phyloP scores from a whole-genome alignment of 2,113 vertebrate genomes.

The Mus spicilegus region DNA sequence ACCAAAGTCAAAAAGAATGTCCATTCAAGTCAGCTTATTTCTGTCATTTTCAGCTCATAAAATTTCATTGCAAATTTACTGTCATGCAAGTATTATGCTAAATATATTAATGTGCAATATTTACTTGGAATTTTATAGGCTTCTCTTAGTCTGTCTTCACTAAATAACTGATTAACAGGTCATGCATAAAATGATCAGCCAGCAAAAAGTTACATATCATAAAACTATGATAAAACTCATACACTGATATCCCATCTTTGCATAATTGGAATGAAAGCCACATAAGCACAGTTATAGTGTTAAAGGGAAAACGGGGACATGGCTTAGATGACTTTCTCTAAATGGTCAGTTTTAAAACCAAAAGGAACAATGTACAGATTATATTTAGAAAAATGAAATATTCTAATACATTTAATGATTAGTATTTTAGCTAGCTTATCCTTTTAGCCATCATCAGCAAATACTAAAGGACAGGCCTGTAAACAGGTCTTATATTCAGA shows the following conservation, averaged over 20 bases:
- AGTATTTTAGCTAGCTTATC: background rate
- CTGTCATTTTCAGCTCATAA: constrained; percentile 44
- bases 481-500: background rate
- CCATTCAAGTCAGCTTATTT: background rate
- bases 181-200: background rate
- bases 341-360: background rate
- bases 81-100: background rate
- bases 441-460: too few relatives aligned
- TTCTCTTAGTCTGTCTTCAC: background rate
- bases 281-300: fast-evolving
- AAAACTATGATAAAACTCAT: background rate
- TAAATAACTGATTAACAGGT: background rate
- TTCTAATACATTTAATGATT: background rate
- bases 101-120: background rate
- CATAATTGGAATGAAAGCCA: background rate
- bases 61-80: background rate
- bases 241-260: background rate
- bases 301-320: background rate
- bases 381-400: background rate
- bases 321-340: background rate
- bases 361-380: background rate
- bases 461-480: background rate
- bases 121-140: background rate
- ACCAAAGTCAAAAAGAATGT: constrained; percentile 48
- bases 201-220: background rate